Evolutionary conservation across 2,888 invertebrate genomes (phyloP).

Genomic region (Acrocera orbiculus): DNA sequence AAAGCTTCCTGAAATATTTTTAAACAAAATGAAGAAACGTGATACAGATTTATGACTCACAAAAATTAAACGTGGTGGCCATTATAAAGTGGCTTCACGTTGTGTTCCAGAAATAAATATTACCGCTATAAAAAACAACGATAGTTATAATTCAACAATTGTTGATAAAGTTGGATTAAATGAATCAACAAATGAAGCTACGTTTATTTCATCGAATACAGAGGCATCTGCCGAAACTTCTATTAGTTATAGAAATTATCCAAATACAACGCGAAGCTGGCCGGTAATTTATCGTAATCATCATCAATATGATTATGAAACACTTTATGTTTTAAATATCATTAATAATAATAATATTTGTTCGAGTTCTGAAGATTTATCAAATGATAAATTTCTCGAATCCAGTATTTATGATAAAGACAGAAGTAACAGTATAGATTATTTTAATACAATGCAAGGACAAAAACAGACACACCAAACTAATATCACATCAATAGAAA

Average conservation of each 20-base stretch:
- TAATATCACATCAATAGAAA: conserved; percentile 22
- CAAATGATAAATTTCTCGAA: conserved; percentile 10
- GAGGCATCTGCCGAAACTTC: neutral
- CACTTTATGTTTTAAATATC: conserved; percentile 12
- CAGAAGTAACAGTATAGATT: conserved; percentile 25
- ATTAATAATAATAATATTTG: conserved; percentile 14
- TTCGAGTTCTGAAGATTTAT: conserved; percentile 5
- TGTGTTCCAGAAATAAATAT: conserved; percentile 30
- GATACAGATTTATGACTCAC: conserved; percentile 33
- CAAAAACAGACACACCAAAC: conserved; percentile 14
- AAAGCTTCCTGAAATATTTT: no score
- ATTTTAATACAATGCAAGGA: conserved; percentile 24
- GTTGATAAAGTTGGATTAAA: conserved; percentile 12
- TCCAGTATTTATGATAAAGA: conserved; percentile 14
- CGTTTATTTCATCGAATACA: conserved; percentile 13
- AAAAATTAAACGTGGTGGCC: conserved; percentile 25
- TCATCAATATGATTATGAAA: conserved; percentile 30
- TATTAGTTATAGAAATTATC: conserved; percentile 21
- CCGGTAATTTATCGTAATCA: conserved; percentile 30
- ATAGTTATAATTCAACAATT: conserved; percentile 1
- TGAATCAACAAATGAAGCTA: conserved; percentile 16
- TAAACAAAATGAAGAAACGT: conserved; percentile 27
- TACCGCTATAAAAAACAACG: conserved; percentile 13
- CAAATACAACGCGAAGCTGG: conserved; percentile 31
- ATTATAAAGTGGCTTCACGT: conserved; percentile 29